phyloP scores from a whole-genome alignment of 2,113 vertebrate genomes.

The Grantiella picta region DNA sequence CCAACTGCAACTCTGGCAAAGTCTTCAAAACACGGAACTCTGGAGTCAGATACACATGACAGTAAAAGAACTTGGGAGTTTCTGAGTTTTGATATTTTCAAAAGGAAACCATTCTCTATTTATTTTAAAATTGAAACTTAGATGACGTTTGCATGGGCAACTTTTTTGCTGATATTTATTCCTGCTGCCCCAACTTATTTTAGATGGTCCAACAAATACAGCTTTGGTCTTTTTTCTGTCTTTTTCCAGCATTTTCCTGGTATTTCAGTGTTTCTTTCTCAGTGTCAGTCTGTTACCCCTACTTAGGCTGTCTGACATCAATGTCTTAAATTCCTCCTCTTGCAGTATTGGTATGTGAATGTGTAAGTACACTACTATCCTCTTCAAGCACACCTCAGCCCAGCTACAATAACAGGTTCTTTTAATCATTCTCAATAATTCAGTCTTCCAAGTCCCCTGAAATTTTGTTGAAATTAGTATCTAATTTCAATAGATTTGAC shows the following conservation, averaged over 20 bases:
- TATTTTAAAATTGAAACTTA: neutral
- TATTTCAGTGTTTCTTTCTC: neutral
- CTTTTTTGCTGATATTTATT: neutral
- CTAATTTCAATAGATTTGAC: neutral
- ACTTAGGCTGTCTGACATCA: neutral
- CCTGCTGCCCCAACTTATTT: neutral
- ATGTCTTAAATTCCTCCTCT: neutral
- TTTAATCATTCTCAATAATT: neutral
- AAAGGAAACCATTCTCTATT: neutral
- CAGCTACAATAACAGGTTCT: neutral
- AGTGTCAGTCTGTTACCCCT: neutral
- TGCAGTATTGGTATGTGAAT: neutral
- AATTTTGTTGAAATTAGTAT: neutral
- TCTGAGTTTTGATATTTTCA: neutral
- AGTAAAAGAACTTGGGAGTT: neutral
- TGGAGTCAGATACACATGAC: neutral
- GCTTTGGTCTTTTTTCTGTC: neutral
- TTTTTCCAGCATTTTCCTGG: neutral
- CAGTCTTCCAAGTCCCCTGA: neutral
- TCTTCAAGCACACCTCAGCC: neutral
- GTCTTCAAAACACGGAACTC: neutral
- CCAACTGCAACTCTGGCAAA: neutral
- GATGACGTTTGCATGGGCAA: neutral
- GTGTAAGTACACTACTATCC: neutral
- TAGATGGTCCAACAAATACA: neutral